Percentiles rank a stretch among this genome's conserved stretches.
Evolutionary conservation across 2,888 invertebrate genomes (phyloP).

Genomic region (Drosophila pullipes): DNA sequence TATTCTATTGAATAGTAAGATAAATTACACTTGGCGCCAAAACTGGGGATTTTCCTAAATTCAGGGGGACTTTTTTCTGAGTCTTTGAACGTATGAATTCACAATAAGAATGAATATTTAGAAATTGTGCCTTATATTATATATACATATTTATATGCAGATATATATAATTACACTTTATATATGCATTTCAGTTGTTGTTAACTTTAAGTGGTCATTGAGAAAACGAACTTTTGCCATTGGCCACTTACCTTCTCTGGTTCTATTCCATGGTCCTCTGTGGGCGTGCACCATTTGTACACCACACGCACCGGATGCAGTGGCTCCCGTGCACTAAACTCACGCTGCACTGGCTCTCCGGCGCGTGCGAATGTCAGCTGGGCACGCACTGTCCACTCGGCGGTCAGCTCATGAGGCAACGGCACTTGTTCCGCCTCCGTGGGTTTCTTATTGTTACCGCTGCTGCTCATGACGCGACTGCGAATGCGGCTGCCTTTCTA

Average conservation of each 20-base stretch:
- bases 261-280: slow-evolving; percentile 57
- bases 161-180: not conserved
- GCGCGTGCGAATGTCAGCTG: slow-evolving; percentile 88
- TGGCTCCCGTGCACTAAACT: slow-evolving; percentile 76
- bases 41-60: not conserved
- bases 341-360: slow-evolving; percentile 82
- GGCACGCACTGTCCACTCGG: slow-evolving; percentile 90
- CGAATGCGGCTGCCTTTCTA: slow-evolving; percentile 5
- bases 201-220: not conserved
- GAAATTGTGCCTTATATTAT: not conserved
- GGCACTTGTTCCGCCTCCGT: slow-evolving; percentile 38
- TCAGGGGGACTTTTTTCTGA: not conserved
- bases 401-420: slow-evolving; percentile 85
- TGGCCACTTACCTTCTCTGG: slow-evolving; percentile 60
- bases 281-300: slow-evolving; percentile 86
- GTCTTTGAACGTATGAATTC: not conserved
- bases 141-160: not conserved
- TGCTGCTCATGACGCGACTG: slow-evolving; percentile 38
- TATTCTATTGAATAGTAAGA: not conserved
- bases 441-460: not conserved
- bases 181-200: not conserved
- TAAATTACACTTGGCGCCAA: not conserved
- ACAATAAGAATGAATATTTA: not conserved
- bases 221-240: not conserved
- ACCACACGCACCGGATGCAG: slow-evolving; percentile 85